phyloP scores from a whole-genome alignment of 2,888 invertebrate species.

The Cinara cedri region DNA sequence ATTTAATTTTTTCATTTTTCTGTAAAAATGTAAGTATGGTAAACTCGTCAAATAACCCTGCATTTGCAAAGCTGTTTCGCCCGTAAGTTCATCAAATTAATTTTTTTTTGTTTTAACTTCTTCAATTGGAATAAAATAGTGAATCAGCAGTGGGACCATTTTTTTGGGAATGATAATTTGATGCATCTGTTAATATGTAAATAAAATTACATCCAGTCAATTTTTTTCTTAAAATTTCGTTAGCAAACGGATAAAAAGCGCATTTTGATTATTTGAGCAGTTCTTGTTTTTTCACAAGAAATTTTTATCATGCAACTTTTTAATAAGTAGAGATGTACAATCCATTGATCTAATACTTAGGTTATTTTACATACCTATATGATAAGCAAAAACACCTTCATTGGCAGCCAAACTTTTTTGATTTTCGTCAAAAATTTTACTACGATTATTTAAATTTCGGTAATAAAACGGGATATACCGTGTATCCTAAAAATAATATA shows the following conservation, averaged over 20 bases:
- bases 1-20: constrained; percentile 13
- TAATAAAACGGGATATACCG: not conserved
- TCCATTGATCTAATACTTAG: constrained; percentile 16
- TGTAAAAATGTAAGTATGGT: too few relatives aligned
- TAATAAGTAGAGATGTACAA: constrained; percentile 29
- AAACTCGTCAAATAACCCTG: too few relatives aligned
- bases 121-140: constrained; percentile 5
- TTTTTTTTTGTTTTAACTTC: not conserved
- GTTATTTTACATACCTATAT: constrained; percentile 12
- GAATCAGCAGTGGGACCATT: not conserved
- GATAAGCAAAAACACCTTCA: constrained; percentile 16
- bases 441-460: not conserved
- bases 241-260: not conserved
- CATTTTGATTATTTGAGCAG: too few relatives aligned
- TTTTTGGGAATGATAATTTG: not conserved
- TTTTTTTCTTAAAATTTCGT: not conserved
- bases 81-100: not conserved
- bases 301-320: constrained; percentile 7
- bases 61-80: not conserved
- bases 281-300: constrained; percentile 22
- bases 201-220: not conserved
- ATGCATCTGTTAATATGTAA: not conserved
- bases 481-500: too few relatives aligned
- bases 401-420: too few relatives aligned
- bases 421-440: too few relatives aligned